These are phyloP conservation scores for Oncopodura yosiiana DNA, from an alignment of 1,140 invertebrate genomes.

Conservation along the genomic window DNA sequence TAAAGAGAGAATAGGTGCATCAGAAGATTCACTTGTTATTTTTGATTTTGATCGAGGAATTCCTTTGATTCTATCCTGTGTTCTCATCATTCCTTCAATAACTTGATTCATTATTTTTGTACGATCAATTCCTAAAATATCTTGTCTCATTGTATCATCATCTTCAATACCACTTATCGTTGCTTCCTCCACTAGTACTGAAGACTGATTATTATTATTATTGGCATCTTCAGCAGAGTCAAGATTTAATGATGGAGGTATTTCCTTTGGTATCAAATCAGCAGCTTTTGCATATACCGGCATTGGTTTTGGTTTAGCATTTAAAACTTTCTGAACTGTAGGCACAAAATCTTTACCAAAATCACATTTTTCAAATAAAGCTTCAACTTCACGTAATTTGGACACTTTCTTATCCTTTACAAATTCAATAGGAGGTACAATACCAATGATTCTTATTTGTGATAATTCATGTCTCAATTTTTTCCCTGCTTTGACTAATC, in stretches of 20 bases:
- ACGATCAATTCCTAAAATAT: conserved; percentile 60
- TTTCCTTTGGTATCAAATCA: too few species aligned
- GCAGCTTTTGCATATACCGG: conserved; percentile 36
- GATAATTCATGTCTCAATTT: conserved; percentile 56
- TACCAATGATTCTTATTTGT: conserved; percentile 55
- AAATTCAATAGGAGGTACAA: conserved; percentile 59
- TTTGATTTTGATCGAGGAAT: too few species aligned
- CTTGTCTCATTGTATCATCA: conserved; percentile 53
- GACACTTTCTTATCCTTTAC: conserved; percentile 52
- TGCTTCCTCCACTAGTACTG: too few species aligned
- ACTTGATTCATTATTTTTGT: conserved; percentile 46
- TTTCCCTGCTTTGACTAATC: conserved; percentile 47
- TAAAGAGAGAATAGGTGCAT: too few species aligned
- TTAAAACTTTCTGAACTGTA: conserved; percentile 12
- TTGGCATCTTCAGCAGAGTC: too few species aligned
- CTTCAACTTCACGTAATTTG: conserved; percentile 47
- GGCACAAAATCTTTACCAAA: conserved; percentile 51
- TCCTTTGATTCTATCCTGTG: not conserved
- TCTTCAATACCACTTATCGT: not conserved
- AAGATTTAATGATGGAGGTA: too few species aligned
- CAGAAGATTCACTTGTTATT: too few species aligned
- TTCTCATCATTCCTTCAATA: not conserved
- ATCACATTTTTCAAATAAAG: conserved; percentile 47
- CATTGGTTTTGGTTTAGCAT: conserved; percentile 39
- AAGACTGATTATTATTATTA: too few species aligned